Conservation (phyloP, 2,113 vertebrate species). For the Chaetodon auriga region DNA sequence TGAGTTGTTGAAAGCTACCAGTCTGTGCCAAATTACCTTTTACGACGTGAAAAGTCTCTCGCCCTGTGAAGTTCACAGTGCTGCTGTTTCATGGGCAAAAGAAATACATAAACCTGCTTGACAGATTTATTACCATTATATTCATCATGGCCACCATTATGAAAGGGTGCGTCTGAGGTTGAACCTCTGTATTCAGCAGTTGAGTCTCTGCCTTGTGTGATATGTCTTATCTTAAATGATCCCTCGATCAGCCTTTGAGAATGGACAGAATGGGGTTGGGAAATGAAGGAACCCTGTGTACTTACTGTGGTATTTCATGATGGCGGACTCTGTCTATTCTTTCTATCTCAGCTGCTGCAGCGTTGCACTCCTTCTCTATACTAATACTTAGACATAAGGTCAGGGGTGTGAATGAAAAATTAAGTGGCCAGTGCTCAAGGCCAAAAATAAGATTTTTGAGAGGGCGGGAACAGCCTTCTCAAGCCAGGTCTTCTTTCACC, state of each 20-base stretch:
- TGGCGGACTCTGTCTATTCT: conserved; percentile 33
- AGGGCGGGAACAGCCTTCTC: conserved; percentile 26
- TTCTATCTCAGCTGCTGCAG: conserved; percentile 26
- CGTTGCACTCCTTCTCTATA: conserved; percentile 30
- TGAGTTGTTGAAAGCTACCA: conserved; percentile 19
- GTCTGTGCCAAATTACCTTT: conserved; percentile 7
- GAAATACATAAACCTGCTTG: background rate
- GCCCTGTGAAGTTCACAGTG: background rate
- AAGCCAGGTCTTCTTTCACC: conserved; percentile 63
- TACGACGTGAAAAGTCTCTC: background rate
- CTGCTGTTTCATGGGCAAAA: conserved; percentile 9
- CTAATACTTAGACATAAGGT: conserved; percentile 38
- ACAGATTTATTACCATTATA: conserved; percentile 17
- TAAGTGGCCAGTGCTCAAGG: conserved; percentile 38
- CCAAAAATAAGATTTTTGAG: conserved; percentile 57
- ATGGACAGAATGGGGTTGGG: conserved; percentile 55
- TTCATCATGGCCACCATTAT: conserved; percentile 18
- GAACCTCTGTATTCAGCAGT: conserved; percentile 27
- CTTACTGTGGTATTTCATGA: conserved; percentile 63
- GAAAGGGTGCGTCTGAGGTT: conserved; percentile 25
- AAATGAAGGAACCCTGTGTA: conserved; percentile 59
- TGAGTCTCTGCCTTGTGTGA: conserved; percentile 10
- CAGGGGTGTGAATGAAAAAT: conserved; percentile 70
- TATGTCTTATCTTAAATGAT: conserved; percentile 34
- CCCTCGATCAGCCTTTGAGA: conserved; percentile 42